Percentiles rank a stretch among this genome's conserved stretches.
Evolutionary conservation across 2,888 invertebrate species (phyloP).

Genomic region (Eurytoma californica): DNA sequence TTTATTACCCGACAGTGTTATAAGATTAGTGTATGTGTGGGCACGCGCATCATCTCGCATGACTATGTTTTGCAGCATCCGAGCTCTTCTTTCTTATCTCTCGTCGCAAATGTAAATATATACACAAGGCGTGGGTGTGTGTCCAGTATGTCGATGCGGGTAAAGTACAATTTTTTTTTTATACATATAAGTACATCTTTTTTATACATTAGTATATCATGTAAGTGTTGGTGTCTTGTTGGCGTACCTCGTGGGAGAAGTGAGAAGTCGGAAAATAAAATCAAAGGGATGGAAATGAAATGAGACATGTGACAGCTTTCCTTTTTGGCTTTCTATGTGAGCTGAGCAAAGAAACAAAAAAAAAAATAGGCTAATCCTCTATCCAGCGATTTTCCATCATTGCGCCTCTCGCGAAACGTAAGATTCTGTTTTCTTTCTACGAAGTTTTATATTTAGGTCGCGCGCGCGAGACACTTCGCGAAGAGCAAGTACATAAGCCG

Average conservation of each 20-base stretch:
- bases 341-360: background rate
- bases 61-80: too few relatives aligned
- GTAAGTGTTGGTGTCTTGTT: constrained; percentile 54
- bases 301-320: constrained; percentile 30
- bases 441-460: background rate
- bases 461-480: background rate
- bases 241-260: background rate
- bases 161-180: background rate
- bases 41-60: too few relatives aligned
- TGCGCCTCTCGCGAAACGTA: constrained; percentile 48
- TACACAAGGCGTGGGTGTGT: constrained; percentile 36
- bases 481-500: background rate
- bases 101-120: constrained; percentile 31
- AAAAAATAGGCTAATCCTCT: constrained; percentile 13
- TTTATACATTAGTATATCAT: constrained; percentile 4
- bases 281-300: constrained; percentile 37
- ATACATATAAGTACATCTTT: constrained; percentile 10
- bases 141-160: constrained; percentile 3
- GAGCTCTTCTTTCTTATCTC: background rate
- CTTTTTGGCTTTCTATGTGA: background rate
- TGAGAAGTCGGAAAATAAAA: background rate
- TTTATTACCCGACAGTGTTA: too few relatives aligned
- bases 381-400: constrained; percentile 56
- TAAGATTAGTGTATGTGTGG: too few relatives aligned
- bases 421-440: background rate